Evolutionary conservation across 1,140 invertebrate genomes (phyloP).

Genomic region (Lucilia cuprina): DNA sequence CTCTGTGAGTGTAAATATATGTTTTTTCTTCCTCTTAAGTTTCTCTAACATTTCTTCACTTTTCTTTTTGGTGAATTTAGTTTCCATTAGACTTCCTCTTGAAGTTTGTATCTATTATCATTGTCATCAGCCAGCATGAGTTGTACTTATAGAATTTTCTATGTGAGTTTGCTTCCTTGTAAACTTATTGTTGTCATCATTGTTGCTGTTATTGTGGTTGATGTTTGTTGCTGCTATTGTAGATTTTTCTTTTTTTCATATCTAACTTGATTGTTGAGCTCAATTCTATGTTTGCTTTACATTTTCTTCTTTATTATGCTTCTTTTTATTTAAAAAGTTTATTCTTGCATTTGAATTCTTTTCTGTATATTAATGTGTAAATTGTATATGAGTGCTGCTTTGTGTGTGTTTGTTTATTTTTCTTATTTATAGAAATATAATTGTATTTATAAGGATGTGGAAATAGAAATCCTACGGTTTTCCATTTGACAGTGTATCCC

Average conservation of each 20-base stretch:
- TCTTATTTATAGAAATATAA: no score
- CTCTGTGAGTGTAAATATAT: not conserved
- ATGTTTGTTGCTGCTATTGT: not conserved
- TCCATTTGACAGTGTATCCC: no score
- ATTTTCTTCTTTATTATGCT: not conserved
- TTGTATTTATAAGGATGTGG: no score
- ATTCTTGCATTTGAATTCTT: conserved; percentile 5
- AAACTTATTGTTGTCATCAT: not conserved
- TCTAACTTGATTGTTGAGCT: not conserved
- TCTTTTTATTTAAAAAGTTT: not conserved
- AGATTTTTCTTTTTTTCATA: not conserved
- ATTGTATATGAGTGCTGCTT: not conserved
- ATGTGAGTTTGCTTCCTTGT: not conserved
- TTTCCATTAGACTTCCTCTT: not conserved
- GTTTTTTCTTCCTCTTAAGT: not conserved
- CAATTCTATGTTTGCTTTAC: not conserved
- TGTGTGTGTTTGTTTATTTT: not conserved
- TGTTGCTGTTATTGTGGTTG: not conserved
- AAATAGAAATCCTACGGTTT: no score
- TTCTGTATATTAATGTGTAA: not conserved
- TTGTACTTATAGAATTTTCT: not conserved
- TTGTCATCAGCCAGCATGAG: conserved; percentile 1
- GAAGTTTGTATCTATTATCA: conserved; percentile 6
- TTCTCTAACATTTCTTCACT: not conserved
- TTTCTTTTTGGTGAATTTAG: not conserved